Base-by-base conservation (phyloP, 2,797 vertebrate species). In the Pagetopsis macropterus region DNA sequence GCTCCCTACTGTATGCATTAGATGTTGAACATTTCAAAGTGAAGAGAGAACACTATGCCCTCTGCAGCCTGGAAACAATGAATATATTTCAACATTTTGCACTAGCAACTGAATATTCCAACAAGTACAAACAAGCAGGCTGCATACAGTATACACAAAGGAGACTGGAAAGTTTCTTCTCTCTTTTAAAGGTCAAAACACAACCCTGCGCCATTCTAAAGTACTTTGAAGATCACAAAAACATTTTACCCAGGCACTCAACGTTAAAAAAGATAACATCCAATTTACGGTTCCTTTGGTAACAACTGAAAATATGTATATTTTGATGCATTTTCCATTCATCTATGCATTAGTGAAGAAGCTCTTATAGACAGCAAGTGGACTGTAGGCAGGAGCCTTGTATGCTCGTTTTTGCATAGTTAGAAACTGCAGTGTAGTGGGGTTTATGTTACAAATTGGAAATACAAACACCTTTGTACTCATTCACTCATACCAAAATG, bases 1-100 rank as follows among this genome's bases (percentile, higher is more conserved):
- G 74, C 72, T 88, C 64, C 46, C 67, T 69, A n/a, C n/a, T n/a
- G n/a, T n/a, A 57, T 89, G 67, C 80, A 93, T 91, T 88, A 90
- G 76, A 85, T 88, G 87, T 81, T 88, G 69, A 91, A 88, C 73
- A 86, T 86, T 87, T 87, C 76, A 79, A 87, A 90, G 79, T 87
- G 75, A 70, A 83, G 58, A 78, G 77, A 68, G 79, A 90, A 80
- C 72, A 83, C 62, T 71, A 81, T 72, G 23, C 69, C 70, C 59
- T 79, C 72, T 72, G 63, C 71, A 73, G 52, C 69, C 66, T 65
- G 70, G 71, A 82, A 65, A 72, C 52, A 65, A 55, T 52, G 75
- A 83, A 79, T 78, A 74, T 61, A 80, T 70, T 75, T 15, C 76
- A 60, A 50, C 63, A 79, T 81, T 87, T 76, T 72, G 67, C 73